Evolutionary conservation across 2,113 vertebrate species (phyloP).

Genomic region (Machaerirhynchus nigripectus): DNA sequence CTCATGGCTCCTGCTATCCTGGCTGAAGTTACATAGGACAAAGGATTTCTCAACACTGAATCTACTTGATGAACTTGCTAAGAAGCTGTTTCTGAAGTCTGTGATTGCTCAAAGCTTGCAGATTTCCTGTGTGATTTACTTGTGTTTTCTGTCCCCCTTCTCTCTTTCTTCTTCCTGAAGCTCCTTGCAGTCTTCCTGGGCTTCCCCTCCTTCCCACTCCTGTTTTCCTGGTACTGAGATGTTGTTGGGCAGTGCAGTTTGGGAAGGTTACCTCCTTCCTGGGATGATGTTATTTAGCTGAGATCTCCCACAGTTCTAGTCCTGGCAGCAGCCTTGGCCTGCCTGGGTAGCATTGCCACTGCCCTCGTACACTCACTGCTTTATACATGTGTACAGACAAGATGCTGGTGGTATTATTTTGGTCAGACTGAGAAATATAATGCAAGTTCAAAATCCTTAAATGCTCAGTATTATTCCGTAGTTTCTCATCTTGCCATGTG

Average conservation of each 20-base stretch:
- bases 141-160: not conserved
- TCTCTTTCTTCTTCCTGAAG: not conserved
- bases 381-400: not conserved
- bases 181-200: not conserved
- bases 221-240: not conserved
- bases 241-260: not conserved
- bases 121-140: not conserved
- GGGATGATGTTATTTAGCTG: not conserved
- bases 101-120: not conserved
- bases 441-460: not conserved
- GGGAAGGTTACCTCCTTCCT: not conserved
- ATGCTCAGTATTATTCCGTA: not conserved
- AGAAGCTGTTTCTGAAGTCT: not conserved
- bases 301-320: not conserved
- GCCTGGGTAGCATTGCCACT: rapidly evolving
- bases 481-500: not conserved
- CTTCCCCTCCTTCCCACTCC: not conserved
- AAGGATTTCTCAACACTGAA: not conserved
- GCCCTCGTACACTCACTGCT: not conserved
- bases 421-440: not conserved
- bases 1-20: not conserved
- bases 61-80: not conserved
- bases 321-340: not conserved
- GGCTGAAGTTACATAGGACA: not conserved
- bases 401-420: not conserved